Evolutionary conservation across 2,888 invertebrate species (phyloP).

Genomic region (Acanthosoma haemorrhoidale): DNA sequence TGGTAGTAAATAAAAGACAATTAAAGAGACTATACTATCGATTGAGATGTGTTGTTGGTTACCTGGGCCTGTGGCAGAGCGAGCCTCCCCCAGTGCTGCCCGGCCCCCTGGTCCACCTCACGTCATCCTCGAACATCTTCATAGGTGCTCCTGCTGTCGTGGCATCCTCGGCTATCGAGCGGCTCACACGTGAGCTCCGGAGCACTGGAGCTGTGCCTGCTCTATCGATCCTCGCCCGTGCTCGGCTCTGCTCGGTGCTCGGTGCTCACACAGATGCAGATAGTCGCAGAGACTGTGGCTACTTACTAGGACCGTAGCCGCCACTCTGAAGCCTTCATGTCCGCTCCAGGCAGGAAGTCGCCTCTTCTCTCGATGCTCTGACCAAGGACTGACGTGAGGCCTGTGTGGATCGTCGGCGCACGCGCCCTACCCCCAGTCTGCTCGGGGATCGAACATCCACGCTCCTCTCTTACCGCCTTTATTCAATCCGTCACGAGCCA

Average conservation of each 20-base stretch:
- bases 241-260: background rate
- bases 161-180: background rate
- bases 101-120: constrained; percentile 39
- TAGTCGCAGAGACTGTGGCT: background rate
- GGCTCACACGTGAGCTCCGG: background rate
- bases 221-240: background rate
- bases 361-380: too few relatives aligned
- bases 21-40: constrained; percentile 2
- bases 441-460: background rate
- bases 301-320: too few relatives aligned
- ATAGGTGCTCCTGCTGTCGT: constrained; percentile 22
- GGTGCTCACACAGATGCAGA: too few relatives aligned
- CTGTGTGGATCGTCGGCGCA: background rate
- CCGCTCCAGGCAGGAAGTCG: too few relatives aligned
- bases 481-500: background rate
- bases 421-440: background rate
- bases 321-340: too few relatives aligned
- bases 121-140: constrained; percentile 42
- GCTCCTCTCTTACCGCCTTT: background rate
- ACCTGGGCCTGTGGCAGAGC: constrained; percentile 39
- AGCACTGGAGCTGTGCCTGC: background rate
- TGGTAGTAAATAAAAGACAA: background rate
- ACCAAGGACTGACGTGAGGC: too few relatives aligned
- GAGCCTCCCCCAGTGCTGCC: constrained; percentile 39
- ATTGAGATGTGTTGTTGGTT: constrained; percentile 11